phyloP scores from a whole-genome alignment of 2,797 vertebrate genomes.

The Clarias platycephalus region DNA sequence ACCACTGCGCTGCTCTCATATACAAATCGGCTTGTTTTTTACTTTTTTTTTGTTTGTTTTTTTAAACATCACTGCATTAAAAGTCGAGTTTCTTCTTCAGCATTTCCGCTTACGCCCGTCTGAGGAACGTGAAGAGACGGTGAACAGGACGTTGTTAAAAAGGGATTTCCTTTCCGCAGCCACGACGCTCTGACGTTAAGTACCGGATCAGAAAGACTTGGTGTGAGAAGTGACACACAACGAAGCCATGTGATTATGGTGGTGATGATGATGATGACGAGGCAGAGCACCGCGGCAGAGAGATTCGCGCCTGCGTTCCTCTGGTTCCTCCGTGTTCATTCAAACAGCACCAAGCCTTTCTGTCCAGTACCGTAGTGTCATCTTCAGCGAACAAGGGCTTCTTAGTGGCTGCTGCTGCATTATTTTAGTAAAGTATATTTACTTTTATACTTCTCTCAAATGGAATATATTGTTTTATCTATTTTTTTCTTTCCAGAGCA shows the following conservation, averaged over 20 bases:
- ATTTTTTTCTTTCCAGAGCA: slow-evolving; percentile 54
- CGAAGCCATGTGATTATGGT: background rate
- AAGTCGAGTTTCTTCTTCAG: slow-evolving; percentile 6
- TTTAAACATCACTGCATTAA: background rate
- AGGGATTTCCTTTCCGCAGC: slow-evolving; percentile 16
- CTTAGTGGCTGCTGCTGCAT: slow-evolving; percentile 60
- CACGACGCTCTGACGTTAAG: background rate
- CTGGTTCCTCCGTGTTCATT: background rate
- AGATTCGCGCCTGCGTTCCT: slow-evolving; percentile 3
- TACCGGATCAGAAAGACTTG: background rate
- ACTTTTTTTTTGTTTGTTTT: background rate
- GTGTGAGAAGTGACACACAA: background rate
- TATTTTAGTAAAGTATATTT: slow-evolving; percentile 62
- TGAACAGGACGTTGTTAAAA: background rate
- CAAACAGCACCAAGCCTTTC: slow-evolving; percentile 9
- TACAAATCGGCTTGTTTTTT: background rate
- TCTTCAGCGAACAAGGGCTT: slow-evolving; percentile 65
- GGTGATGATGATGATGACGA: background rate
- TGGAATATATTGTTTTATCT: slow-evolving; percentile 63
- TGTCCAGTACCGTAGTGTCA: slow-evolving; percentile 45
- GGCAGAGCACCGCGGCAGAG: background rate
- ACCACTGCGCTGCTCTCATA: background rate
- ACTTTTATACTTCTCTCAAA: slow-evolving; percentile 67
- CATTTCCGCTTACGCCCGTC: background rate
- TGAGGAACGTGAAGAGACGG: background rate